Evolutionary conservation across 1,140 invertebrate species (phyloP), one percentile per base, ranked within the genome.

Genomic region (Nylanderia fulva): DNA sequence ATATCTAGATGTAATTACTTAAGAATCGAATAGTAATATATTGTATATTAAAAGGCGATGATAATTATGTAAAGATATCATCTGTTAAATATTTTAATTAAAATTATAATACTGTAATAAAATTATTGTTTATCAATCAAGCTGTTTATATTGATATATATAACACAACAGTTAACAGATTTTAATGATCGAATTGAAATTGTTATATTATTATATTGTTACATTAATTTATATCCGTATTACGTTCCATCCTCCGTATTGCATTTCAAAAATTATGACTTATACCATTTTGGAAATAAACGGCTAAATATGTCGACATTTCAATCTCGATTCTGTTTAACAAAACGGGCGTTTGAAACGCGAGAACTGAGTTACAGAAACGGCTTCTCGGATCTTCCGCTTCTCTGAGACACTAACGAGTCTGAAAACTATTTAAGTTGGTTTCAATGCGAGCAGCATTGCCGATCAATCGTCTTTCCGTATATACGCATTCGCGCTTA

Each of bases 351-450:
- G 15, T 39, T 36, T 33, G 66, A 45, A 56, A 58, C 18, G 39
- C 6, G 66, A 82, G 24, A 58, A 58, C 18, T 13, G 63, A 24
- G 29, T 68, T 33, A 18, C 7, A 15, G 63, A 18, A 68, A 33
- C 15, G 18, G 24, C 52, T 27, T 18, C 13, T 27, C 45, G n/a
- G 2, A 15, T 48, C 45, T 18, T 48, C 45, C n/a, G n/a, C 33
- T 64, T 64, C 75, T 77, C 29, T 8, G 48, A 54, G 58, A 79
- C 71, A 86, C 87, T 86, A 89, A 86, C 84, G 84, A 91, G 86
- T 91, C 85, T 83, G 88, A 86, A 91, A 91, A 90, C 86, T 66
- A 91, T 93, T 90, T 88, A 91, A 93, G 86, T 89, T 92, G 21
- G 63, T 87, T 68, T 85, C 84, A 90, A 86, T 89, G 60, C 74